Evolutionary conservation across 2,888 invertebrate species (phyloP), one percentile per base, ranked within the genome.

Genomic region (Anthophora plumipes): DNA sequence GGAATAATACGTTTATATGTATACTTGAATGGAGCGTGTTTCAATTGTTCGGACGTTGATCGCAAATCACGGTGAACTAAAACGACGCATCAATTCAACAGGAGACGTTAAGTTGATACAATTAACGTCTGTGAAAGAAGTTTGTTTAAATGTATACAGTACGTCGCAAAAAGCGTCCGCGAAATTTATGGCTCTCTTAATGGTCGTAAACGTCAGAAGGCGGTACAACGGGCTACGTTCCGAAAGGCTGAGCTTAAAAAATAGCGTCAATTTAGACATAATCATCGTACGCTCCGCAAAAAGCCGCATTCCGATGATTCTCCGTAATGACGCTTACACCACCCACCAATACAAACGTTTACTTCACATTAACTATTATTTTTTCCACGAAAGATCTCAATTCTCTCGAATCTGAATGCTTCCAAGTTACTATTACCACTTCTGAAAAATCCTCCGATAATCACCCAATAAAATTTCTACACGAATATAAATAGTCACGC

Each of bases 181-280:
- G 79, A 78, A 79, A 79, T 79, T 79, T 79, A 79, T 70, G 71
- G 71, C 78, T 70, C 71, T 55, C 66, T 79, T 78, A 79, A 78
- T 70, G 79, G 78, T 78, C 79, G 78, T 79, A 79, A 79, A 79
- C 78, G 79, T 79, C 79, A 48, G 79, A 64, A 50, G 78, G 78
- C 79, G 71, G 70, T 79, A 60, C 71, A 78, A 39, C 70, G 22
- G 48, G 78, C 48, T 31, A 37, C 66, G 78, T 79, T 71, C 78
- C 48, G 71, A 71, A 79, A 54, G 66, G 41, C 78, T 22, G 59
- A 39, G 63, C 48, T 31, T 46, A 41, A 79, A 79, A 79, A 71
- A 77, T 78, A 66, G 54, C 48, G 52, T 48, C 60, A 78, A 78
- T 78, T 70, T 60, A 66, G 60, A 64, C 17, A 22, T 70, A 60